Percentiles rank a stretch among this genome's conserved stretches.
These are phyloP conservation scores for Metacarcinus magister DNA, from an alignment of 2,888 invertebrate genomes.

Conservation along the genomic window DNA sequence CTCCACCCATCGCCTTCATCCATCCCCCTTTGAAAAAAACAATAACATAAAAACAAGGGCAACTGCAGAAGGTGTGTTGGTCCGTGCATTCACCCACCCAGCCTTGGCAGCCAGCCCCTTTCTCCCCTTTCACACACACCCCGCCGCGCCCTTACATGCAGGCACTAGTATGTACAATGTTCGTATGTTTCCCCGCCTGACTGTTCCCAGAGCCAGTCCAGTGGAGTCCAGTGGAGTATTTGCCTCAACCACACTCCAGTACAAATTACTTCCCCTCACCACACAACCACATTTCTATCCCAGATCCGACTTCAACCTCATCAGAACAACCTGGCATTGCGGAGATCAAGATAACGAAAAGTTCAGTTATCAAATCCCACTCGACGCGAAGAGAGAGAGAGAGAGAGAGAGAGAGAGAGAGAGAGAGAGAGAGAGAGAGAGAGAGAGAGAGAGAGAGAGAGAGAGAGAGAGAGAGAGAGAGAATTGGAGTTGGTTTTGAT, in stretches of 20 bases:
- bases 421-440: conserved; percentile 26
- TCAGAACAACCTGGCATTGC: not conserved
- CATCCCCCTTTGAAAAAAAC: not conserved
- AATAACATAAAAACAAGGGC: not conserved
- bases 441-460: conserved; percentile 7
- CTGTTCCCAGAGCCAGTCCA: not conserved
- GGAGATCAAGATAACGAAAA: not conserved
- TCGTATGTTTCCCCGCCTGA: not conserved
- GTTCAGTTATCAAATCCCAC: not conserved
- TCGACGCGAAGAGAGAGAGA: not conserved
- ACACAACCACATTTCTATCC: not conserved
- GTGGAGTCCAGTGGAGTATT: not conserved
- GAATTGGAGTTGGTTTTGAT: not conserved
- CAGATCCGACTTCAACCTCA: not conserved
- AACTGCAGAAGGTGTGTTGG: not conserved
- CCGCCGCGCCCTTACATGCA: not conserved
- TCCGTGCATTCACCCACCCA: not conserved
- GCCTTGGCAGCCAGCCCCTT: not conserved
- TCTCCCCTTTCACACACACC: not conserved
- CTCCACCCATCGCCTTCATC: not conserved
- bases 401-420: not conserved
- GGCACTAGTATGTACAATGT: not conserved
- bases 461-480: not conserved
- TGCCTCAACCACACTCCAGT: not conserved
- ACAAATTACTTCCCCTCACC: not conserved